Evolutionary conservation across 2,797 vertebrate species (phyloP), one percentile per base, ranked within the genome.

Genomic region (Menidia menidia): DNA sequence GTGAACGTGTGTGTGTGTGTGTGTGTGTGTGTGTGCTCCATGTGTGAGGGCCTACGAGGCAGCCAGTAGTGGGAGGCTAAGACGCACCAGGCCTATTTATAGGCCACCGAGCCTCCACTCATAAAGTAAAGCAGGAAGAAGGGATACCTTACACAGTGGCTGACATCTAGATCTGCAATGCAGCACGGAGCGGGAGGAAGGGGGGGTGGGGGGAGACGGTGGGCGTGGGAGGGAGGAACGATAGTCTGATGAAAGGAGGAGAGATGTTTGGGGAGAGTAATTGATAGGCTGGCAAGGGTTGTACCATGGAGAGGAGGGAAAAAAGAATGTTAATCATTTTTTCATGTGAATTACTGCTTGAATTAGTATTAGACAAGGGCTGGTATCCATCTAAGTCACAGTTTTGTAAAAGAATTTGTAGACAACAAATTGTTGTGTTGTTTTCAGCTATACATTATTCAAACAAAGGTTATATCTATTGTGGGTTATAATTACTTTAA

Each of bases 91-190:
- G 67, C 85, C 87, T 93, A 91, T 92, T 91, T 87, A 91, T 92
- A 91, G 89, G 78, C 79, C 12, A 32, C 70, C 16, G 68, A 87
- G 80, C 77, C 75, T 89, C 88, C 85, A 75, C 86, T 89, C 87
- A 81, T 87, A 75, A 85, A 88, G 85, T 82, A 80, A 81, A 86
- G 70, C 32, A 42, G 69, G 80, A 87, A 84, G 77, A 67, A 87
- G 83, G 87, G 88, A 90, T 85, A 88, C 86, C 85, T 92, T 83
- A 75, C 86, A 85, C 80, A 83, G 85, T 54, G 69, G 69, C 88
- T 73, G 35, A 85, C 85, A 88, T 88, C 83, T 86, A 92, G 86
- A 92, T 87, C 92, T 93, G 92, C 92, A 93, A 92, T 93, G 92
- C 92, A 93, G 89, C 86, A 93, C 12, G 16, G 82, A 67, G 82